Evolutionary conservation across 1,140 invertebrate species (phyloP), one percentile per base, ranked within the genome.

Genomic region (Trypoxylus dichotomus): DNA sequence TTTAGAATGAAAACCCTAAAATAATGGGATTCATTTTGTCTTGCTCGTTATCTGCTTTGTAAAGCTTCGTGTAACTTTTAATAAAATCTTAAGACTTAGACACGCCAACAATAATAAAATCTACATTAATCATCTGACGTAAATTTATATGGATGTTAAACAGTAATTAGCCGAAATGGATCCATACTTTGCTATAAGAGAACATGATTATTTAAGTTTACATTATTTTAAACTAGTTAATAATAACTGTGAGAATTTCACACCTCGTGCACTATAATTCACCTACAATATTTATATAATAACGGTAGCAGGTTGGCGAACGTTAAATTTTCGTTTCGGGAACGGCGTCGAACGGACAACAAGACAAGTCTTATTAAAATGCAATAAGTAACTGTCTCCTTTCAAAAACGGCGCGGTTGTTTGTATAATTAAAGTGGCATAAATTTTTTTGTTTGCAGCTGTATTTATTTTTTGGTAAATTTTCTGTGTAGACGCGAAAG

Each of bases 171-270:
- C 6, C 60, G 21, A 29, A 24, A 6, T 29, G 24, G 21, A 68
- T 25, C 60, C 27, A 27, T 68, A 19, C 24, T 13, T 68, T 68
- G 25, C 27, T 15, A 24, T 24, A 27, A 27, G 60, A 29, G 7
- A 10, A 13, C 21, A 29, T 24, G 24, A 68, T 68, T 68, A 68
- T 60, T 60, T 19, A 60, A 60, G 58, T 60, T 60, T 8, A 8
- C 58, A 60, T 60, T 60, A 60, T 27, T 68, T 68, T 27, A 68
- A 68, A 68, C 60, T n/a, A 29, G 60, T 68, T 68, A 68, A 68
- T 24, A 68, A 68, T 68, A 68, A 68, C 60, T 68, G 60, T 68
- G 60, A 68, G 60, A 68, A 68, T 68, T 68, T 68, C 60, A 68
- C 60, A 68, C 60, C 60, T 68, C 60, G 13, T 68, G 60, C 19